Conservation (phyloP, 2,113 vertebrate genomes). For the Genyomyrus donnyi region DNA sequence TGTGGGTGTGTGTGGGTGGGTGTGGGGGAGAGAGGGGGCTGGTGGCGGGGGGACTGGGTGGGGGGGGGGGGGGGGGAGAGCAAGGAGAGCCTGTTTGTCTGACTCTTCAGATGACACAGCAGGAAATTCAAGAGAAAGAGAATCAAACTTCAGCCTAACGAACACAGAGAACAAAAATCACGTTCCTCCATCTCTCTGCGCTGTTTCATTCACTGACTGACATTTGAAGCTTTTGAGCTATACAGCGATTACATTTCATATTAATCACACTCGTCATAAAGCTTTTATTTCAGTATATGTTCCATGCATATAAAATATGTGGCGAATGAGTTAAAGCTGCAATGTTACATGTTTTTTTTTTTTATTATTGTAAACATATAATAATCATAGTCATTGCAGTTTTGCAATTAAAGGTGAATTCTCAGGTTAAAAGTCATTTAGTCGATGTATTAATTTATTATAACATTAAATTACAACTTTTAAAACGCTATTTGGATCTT, state of each 20-base stretch:
- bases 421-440: background rate
- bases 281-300: background rate
- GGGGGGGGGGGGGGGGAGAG: slow-evolving; percentile 1
- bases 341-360: background rate
- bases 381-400: background rate
- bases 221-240: background rate
- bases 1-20: background rate
- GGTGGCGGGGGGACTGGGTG: background rate
- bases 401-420: background rate
- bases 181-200: background rate
- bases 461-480: background rate
- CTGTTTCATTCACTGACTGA: background rate
- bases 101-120: slow-evolving; percentile 57
- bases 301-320: background rate
- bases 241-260: background rate
- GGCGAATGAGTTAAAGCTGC: background rate
- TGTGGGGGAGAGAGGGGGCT: background rate
- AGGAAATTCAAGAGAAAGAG: slow-evolving; percentile 59
- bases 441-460: background rate
- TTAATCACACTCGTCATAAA: background rate
- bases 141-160: slow-evolving; percentile 52
- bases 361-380: background rate
- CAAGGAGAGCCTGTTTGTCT: slow-evolving; percentile 55
- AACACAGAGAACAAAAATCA: slow-evolving; percentile 49
- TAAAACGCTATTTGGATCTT: background rate